phyloP scores from a whole-genome alignment of 2,113 vertebrate genomes.

The Sturnira hondurensis region DNA sequence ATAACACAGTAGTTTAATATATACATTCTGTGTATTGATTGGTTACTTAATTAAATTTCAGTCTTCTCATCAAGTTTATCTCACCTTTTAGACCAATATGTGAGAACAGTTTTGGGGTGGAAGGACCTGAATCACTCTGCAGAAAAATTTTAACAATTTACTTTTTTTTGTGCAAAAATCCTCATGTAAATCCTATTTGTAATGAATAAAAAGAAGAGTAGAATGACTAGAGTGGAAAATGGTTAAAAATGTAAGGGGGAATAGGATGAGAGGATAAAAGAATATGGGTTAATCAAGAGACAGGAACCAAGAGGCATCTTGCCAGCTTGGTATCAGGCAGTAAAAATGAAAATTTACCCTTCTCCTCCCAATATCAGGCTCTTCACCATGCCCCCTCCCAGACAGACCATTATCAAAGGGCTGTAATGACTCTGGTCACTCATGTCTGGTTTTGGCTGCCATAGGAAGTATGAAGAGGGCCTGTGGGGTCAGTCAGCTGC shows the following conservation, averaged over 20 bases:
- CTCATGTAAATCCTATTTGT: background rate
- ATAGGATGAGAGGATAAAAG: background rate
- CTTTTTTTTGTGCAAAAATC: background rate
- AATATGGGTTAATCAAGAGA: background rate
- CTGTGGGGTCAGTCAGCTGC: background rate
- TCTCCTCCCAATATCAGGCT: background rate
- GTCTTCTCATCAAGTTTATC: background rate
- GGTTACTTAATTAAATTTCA: constrained; percentile 3
- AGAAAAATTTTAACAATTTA: constrained; percentile 10
- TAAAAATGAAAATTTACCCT: background rate
- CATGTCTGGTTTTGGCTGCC: background rate
- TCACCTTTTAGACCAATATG: background rate
- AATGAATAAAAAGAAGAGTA: background rate
- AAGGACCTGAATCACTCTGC: background rate
- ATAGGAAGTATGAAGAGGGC: background rate
- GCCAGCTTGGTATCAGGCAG: background rate
- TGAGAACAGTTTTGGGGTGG: background rate
- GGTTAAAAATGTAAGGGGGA: background rate
- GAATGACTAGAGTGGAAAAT: background rate
- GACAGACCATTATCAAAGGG: background rate
- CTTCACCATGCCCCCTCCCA: too few relatives aligned
- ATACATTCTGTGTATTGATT: background rate
- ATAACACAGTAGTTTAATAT: background rate
- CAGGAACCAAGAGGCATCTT: background rate
- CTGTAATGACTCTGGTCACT: background rate